Conservation (phyloP, 2,113 vertebrate species). For the Monopterus albus region DNA sequence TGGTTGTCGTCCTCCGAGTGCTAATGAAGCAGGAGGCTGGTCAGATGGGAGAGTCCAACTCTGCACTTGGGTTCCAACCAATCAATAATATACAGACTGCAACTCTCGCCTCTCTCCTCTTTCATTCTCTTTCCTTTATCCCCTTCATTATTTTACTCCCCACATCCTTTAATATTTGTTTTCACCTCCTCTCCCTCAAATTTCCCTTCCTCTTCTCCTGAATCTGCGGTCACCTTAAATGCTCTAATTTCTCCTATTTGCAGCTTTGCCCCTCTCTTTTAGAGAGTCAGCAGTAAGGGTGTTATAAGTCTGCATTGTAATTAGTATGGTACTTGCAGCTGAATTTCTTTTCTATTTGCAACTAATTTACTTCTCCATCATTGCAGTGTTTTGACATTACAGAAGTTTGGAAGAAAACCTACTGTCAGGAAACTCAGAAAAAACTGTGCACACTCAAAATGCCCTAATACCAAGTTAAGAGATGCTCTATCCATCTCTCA, state of each 20-base stretch:
- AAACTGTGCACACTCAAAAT: slow-evolving; percentile 19
- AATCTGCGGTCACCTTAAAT: slow-evolving; percentile 31
- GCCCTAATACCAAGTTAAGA: slow-evolving; percentile 52
- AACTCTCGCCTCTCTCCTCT: slow-evolving; percentile 22
- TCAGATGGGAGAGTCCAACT: slow-evolving; percentile 59
- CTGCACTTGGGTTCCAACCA: slow-evolving; percentile 59
- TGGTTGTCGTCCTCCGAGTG: slow-evolving; percentile 35
- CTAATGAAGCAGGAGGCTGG: slow-evolving; percentile 74
- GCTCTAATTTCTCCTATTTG: slow-evolving; percentile 22
- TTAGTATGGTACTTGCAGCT: slow-evolving; percentile 46
- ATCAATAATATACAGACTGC: slow-evolving; percentile 70
- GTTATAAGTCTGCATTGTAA: slow-evolving; percentile 45
- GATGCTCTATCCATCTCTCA: slow-evolving; percentile 33
- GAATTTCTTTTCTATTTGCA: slow-evolving; percentile 38
- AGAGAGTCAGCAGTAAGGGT: slow-evolving; percentile 20
- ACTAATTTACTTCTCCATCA: slow-evolving; percentile 46
- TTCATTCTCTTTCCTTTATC: slow-evolving; percentile 26
- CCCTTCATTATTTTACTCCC: slow-evolving; percentile 43
- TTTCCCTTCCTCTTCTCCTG: slow-evolving; percentile 2
- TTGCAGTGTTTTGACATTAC: slow-evolving; percentile 44
- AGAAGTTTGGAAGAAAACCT: slow-evolving; percentile 47
- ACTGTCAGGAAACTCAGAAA: slow-evolving; percentile 34
- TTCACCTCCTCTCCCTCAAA: slow-evolving; percentile 19
- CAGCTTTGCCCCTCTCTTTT: slow-evolving; percentile 6
- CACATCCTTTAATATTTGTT: slow-evolving; percentile 4